phyloP scores from a whole-genome alignment of 2,113 vertebrate species.

The Poecilia latipinna region DNA sequence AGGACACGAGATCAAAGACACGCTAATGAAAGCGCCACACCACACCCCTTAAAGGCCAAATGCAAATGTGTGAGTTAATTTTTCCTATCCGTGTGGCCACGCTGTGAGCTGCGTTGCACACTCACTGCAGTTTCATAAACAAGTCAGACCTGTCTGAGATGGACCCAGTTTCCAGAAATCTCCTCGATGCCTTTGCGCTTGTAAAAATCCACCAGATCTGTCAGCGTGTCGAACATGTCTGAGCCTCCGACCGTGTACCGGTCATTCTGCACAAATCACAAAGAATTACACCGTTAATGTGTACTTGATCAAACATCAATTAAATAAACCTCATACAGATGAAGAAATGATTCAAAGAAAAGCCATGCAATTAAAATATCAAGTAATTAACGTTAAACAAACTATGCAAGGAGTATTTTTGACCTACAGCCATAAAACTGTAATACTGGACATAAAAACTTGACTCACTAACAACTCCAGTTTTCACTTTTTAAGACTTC shows the following conservation, averaged over 20 bases:
- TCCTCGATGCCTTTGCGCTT: slow-evolving; percentile 92
- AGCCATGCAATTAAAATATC: not conserved
- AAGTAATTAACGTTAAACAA: not conserved
- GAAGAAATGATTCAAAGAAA: too few relatives aligned
- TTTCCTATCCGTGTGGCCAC: slow-evolving; percentile 38
- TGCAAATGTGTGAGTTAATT: slow-evolving; percentile 32
- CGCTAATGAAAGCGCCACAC: not conserved
- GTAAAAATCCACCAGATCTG: slow-evolving; percentile 92
- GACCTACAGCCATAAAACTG: not conserved
- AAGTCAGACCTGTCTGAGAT: slow-evolving; percentile 82
- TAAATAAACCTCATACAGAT: not conserved
- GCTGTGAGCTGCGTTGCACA: not conserved
- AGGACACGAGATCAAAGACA: slow-evolving; percentile 9
- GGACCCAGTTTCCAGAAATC: slow-evolving; percentile 86
- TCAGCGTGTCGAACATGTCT: slow-evolving; percentile 86
- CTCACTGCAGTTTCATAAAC: not conserved
- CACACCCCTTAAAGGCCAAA: not conserved
- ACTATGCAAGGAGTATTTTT: not conserved
- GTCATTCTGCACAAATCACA: slow-evolving; percentile 80
- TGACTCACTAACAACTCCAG: not conserved
- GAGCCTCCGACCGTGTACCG: slow-evolving; percentile 88
- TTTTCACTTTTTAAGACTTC: not conserved
- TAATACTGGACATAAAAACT: not conserved
- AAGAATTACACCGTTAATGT: not conserved
- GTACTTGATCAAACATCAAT: not conserved